Percentiles rank a stretch among this genome's conserved stretches.
Conservation (phyloP, 2,888 invertebrate species). For the Leucozona laternaria region DNA sequence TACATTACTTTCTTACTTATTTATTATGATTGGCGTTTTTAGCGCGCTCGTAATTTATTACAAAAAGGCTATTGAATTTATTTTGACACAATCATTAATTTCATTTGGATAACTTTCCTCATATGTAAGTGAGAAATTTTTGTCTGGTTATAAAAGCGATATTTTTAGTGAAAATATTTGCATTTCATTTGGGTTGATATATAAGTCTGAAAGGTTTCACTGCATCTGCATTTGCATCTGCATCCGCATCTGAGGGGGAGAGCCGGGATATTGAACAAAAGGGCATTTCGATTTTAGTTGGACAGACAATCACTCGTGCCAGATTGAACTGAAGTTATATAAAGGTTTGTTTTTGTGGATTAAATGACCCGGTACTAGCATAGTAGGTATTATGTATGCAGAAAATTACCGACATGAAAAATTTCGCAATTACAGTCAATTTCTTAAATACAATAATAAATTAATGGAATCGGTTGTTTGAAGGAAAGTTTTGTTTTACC, state of each 20-base stretch:
- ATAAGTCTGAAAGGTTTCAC: conserved; percentile 12
- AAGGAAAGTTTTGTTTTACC: no score
- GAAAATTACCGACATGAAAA: no score
- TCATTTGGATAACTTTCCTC: conserved; percentile 33
- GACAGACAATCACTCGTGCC: conserved; percentile 12
- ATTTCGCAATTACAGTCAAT: neutral
- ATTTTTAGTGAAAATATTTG: conserved; percentile 47
- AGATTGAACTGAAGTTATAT: conserved; percentile 1
- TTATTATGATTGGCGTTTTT: conserved; percentile 61
- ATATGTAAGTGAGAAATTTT: conserved; percentile 32
- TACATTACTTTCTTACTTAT: neutral
- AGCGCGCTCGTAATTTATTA: conserved; percentile 53
- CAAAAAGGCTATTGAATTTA: conserved; percentile 56
- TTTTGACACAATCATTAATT: conserved; percentile 68
- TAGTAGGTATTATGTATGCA: neutral
- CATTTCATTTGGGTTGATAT: conserved; percentile 36
- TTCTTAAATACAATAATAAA: no score
- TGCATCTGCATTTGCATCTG: conserved; percentile 25
- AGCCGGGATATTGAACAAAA: neutral
- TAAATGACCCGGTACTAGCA: conserved; percentile 22
- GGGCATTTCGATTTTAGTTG: conserved; percentile 7
- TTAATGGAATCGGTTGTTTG: no score
- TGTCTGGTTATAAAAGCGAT: conserved; percentile 12
- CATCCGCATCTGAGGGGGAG: neutral
- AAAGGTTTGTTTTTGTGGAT: neutral